Base-by-base conservation (phyloP, 2,113 vertebrate species). In the Grammomys dolichurus region DNA sequence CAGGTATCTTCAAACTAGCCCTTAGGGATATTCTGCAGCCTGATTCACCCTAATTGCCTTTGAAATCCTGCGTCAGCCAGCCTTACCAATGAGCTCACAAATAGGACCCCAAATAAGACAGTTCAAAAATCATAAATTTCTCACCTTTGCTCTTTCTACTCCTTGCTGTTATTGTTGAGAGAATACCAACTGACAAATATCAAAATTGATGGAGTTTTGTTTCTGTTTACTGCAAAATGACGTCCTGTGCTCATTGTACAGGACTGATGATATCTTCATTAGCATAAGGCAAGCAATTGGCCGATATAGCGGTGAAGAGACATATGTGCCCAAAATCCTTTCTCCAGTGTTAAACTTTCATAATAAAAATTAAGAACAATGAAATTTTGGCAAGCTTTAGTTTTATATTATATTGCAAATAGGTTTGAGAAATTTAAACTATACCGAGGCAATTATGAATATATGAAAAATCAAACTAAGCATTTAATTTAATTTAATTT, bases 41-140 rank as follows among this genome's bases (percentile, higher is more conserved):
- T 97, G 96, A 98, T 98, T 98, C 98, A 95, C 97, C 93, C 91
- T 98, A 98, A 98, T 98, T 98, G 97, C 93, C 92, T 98, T 97
- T 97, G 98, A 99, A 98, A 98, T 98, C 54, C 93, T 98, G 58
- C 94, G 96, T 98, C 98, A 98, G 86, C 90, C 96, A 88, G 98
- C 94, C 90, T 98, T 96, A 93, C 94, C 97, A 98, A 56, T 56
- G 96, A 98, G 93, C 92, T 98, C 89, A 76, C 96, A 96, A 98
- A 87, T 84, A 97, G 84, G 28, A 90, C 84, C 69, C 82, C 54
- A 88, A 95, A 91, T 84, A 91, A 90, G 85, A 87, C 69, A 24
- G 67, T 97, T 97, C 91, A 94, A 96, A 98, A 98, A 97, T 96
- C 26, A 3, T 17, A 94, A 87, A 94, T 97, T 96, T n/a, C 95